Percentiles rank a stretch among this genome's conserved stretches.
Conservation (phyloP, 2,888 invertebrate species). For the Celastrina argiolus region DNA sequence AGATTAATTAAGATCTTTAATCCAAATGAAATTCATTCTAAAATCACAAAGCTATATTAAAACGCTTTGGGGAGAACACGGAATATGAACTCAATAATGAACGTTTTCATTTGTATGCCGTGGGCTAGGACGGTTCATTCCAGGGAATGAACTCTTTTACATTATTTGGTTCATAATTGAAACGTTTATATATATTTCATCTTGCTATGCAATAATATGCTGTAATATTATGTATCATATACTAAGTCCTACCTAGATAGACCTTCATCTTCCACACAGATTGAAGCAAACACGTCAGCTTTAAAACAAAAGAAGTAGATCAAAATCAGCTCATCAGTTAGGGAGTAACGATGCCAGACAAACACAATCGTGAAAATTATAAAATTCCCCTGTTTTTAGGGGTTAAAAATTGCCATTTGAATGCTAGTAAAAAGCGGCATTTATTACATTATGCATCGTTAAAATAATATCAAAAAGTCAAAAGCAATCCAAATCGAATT, state of each 20-base stretch:
- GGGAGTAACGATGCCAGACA: no score
- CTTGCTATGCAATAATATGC: no score
- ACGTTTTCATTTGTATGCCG: slow-evolving; percentile 13
- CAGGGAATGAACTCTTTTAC: neutral
- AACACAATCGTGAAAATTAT: no score
- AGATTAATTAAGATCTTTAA: slow-evolving; percentile 3
- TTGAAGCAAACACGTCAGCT: no score
- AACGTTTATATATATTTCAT: neutral
- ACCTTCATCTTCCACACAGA: no score
- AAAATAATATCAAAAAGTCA: neutral
- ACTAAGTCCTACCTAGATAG: no score
- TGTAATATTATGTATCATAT: no score
- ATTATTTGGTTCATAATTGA: neutral
- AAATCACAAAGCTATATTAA: neutral
- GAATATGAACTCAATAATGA: slow-evolving; percentile 17
- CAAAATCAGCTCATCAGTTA: no score
- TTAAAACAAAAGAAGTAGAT: no score
- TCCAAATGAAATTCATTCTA: neutral
- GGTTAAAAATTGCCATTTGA: no score
- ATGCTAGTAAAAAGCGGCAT: no score
- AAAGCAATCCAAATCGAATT: neutral
- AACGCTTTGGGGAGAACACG: slow-evolving; percentile 3
- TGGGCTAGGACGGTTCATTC: neutral
- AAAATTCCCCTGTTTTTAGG: no score
- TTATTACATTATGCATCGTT: neutral